A percentile compares a stretch with the other conserved stretches of the same genome.
These are phyloP conservation scores for Oedothorax gibbosus DNA, from an alignment of 1,140 invertebrate genomes.

Conservation along the genomic window DNA sequence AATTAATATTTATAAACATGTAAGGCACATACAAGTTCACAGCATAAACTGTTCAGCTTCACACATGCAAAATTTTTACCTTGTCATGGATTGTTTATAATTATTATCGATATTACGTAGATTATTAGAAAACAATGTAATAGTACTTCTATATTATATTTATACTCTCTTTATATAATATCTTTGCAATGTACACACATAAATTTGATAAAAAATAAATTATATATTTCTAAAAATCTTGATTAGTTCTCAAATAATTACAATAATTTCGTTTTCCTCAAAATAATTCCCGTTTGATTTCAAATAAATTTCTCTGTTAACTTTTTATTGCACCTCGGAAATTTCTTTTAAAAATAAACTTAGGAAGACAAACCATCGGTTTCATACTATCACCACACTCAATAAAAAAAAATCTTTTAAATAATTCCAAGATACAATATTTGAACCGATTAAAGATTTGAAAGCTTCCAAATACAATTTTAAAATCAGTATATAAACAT, in stretches of 20 bases:
- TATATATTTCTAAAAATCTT: neutral
- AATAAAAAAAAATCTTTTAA: slow-evolving; percentile 18
- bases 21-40: slow-evolving; percentile 50
- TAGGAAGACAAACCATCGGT: slow-evolving; percentile 27
- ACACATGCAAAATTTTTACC: slow-evolving; percentile 27
- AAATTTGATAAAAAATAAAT: slow-evolving; percentile 17
- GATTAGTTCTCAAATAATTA: slow-evolving; percentile 15
- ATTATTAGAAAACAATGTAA: neutral
- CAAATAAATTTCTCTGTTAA: slow-evolving; percentile 1
- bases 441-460: too few relatives aligned
- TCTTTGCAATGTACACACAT: slow-evolving; percentile 17
- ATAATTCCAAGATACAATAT: neutral
- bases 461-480: too few relatives aligned
- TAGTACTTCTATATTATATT: slow-evolving; percentile 12
- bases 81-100: slow-evolving; percentile 8
- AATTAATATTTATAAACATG: slow-evolving; percentile 22
- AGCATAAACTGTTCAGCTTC: neutral
- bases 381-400: neutral
- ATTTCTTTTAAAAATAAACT: neutral
- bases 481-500: too few relatives aligned
- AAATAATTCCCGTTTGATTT: slow-evolving; percentile 10
- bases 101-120: too few relatives aligned
- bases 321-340: neutral
- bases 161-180: slow-evolving; percentile 29
- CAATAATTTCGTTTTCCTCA: slow-evolving; percentile 14